Evolutionary conservation across 2,888 invertebrate genomes (phyloP).

Genomic region (Quadroppia sp.): DNA sequence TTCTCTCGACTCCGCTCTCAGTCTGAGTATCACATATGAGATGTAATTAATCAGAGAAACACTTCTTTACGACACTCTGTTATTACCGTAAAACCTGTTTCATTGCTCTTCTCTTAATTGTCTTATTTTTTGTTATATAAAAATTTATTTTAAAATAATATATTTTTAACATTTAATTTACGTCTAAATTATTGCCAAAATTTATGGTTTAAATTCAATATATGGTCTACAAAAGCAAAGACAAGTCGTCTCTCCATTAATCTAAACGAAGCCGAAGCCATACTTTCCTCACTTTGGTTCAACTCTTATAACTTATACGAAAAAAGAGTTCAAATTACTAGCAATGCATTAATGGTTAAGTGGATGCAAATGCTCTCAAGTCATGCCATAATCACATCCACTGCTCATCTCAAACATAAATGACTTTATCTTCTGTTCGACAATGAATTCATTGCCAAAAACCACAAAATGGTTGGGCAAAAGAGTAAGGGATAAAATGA

Average conservation of each 20-base stretch:
- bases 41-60: constrained; percentile 28
- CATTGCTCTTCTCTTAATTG: constrained; percentile 27
- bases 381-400: neutral
- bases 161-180: neutral
- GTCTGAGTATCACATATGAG: constrained; percentile 4
- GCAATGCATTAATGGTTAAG: constrained; percentile 15
- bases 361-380: neutral
- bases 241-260: neutral
- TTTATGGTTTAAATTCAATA: neutral
- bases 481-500: neutral
- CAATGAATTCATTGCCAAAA: neutral
- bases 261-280: neutral
- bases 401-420: too few species aligned
- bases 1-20: neutral
- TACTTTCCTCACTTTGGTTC: neutral
- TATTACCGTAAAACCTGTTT: constrained; percentile 32
- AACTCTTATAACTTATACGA: neutral
- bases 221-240: neutral
- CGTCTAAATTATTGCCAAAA: neutral
- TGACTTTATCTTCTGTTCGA: too few species aligned
- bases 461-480: neutral
- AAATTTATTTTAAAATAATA: neutral
- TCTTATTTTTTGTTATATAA: constrained; percentile 2
- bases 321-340: constrained; percentile 11
- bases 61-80: constrained; percentile 28